These are phyloP conservation scores for Morus bassanus DNA, from an alignment of 2,797 vertebrate genomes.

Conservation along the genomic window DNA sequence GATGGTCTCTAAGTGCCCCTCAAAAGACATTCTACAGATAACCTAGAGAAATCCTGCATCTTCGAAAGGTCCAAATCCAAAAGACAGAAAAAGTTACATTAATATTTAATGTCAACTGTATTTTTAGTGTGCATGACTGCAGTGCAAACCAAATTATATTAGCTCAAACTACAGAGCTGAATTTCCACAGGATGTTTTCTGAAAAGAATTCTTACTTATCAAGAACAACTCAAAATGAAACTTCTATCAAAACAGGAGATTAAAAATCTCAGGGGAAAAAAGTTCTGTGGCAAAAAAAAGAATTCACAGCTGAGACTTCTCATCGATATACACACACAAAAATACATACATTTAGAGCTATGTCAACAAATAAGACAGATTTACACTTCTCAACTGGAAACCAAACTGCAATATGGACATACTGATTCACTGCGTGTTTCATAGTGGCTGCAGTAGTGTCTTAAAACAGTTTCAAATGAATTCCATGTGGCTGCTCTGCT, in stretches of 20 bases:
- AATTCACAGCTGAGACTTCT: background rate
- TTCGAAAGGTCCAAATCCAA: background rate
- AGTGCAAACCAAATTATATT: background rate
- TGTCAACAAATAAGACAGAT: background rate
- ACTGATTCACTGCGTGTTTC: background rate
- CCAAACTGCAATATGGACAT: background rate
- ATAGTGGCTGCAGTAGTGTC: background rate
- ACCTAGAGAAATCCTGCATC: background rate
- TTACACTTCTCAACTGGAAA: conserved; percentile 14
- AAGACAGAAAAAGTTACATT: background rate
- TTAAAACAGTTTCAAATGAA: conserved; percentile 17
- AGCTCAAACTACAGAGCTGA: background rate
- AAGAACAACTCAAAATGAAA: background rate
- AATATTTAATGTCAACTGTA: background rate
- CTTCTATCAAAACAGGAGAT: background rate
- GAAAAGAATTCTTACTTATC: background rate
- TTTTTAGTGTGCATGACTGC: background rate
- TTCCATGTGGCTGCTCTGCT: background rate
- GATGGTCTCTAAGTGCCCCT: background rate
- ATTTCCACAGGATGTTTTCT: background rate
- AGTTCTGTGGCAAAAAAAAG: background rate
- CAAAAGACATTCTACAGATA: background rate
- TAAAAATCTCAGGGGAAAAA: background rate
- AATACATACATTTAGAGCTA: background rate
- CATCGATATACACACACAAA: background rate